A percentile compares a stretch with the other conserved stretches of the same genome.
Evolutionary conservation across 2,888 invertebrate genomes (phyloP).

Genomic region (Sclerodermus sp.): DNA sequence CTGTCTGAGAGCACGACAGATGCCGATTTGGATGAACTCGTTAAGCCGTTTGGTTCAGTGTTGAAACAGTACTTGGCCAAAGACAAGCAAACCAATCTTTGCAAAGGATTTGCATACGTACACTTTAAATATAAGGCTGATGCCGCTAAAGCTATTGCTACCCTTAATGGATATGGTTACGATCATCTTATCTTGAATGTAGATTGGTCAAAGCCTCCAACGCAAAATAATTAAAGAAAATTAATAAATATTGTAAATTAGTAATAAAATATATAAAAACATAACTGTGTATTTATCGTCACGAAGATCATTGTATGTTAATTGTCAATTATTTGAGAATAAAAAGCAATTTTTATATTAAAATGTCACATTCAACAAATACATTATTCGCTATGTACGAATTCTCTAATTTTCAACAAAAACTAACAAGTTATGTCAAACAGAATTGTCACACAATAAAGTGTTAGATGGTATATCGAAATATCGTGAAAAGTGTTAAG

Average conservation of each 20-base stretch:
- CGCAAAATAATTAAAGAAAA: slow-evolving; percentile 37
- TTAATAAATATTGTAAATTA: not conserved
- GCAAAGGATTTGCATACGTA: slow-evolving; percentile 98
- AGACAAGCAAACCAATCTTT: slow-evolving; percentile 83
- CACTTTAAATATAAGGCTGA: slow-evolving; percentile 91
- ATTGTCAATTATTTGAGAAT: not conserved
- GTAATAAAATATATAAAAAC: not conserved
- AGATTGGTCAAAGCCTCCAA: slow-evolving; percentile 95
- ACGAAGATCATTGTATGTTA: not conserved
- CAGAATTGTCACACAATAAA: slow-evolving; percentile 61
- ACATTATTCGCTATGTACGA: slow-evolving; percentile 17
- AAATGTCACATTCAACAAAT: slow-evolving; percentile 27
- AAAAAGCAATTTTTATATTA: slow-evolving; percentile 21
- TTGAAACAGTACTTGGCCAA: slow-evolving; percentile 94
- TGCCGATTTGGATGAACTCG: slow-evolving; percentile 92
- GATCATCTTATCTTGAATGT: slow-evolving; percentile 97
- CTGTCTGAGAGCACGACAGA: slow-evolving; percentile 95
- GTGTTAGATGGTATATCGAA: slow-evolving; percentile 53
- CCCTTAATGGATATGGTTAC: slow-evolving; percentile 91
- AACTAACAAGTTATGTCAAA: slow-evolving; percentile 66
- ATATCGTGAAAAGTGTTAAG: slow-evolving; percentile 8
- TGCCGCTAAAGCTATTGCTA: slow-evolving; percentile 88
- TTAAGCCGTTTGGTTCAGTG: slow-evolving; percentile 90
- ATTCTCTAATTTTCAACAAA: slow-evolving; percentile 10
- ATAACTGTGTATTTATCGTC: not conserved